Percentiles rank a stretch among this genome's conserved stretches.
phyloP scores from a whole-genome alignment of 2,797 vertebrate genomes.

The Enteromius unitaeniatus region DNA sequence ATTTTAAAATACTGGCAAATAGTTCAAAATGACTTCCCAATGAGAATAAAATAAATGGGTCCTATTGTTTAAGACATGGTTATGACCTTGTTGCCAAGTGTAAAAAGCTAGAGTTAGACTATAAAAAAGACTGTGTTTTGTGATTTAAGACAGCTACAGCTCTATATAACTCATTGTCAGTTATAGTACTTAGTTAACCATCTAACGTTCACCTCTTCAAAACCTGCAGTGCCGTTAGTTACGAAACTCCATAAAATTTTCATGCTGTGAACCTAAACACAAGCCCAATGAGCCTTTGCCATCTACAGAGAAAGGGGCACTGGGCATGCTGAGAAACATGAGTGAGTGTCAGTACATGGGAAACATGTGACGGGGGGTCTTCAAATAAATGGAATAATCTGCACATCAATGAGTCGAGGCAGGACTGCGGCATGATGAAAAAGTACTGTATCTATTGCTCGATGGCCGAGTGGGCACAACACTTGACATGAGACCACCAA shows the following conservation, averaged over 20 bases:
- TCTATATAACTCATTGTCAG: neutral
- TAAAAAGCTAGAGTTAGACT: neutral
- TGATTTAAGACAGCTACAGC: neutral
- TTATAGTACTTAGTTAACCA: neutral
- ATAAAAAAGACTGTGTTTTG: neutral
- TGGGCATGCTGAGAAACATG: neutral
- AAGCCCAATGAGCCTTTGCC: neutral
- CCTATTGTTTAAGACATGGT: neutral
- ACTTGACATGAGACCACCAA: conserved; percentile 54
- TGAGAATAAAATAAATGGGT: neutral
- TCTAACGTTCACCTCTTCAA: neutral
- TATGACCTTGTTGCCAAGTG: neutral
- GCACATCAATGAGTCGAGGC: conserved; percentile 66
- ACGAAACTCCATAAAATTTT: neutral
- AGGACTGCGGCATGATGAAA: conserved; percentile 74
- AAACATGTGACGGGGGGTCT: conserved; percentile 44
- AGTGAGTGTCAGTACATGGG: conserved; percentile 21
- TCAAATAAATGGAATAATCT: conserved; percentile 62
- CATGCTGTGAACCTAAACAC: neutral
- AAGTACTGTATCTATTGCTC: conserved; percentile 75
- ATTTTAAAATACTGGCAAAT: neutral
- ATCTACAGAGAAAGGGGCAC: neutral
- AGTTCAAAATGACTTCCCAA: neutral
- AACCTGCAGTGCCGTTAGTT: conserved; percentile 6
- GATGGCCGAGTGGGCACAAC: conserved; percentile 50